These are phyloP conservation scores for Paralinhomoeus sp. DNA, from an alignment of 2,888 invertebrate species.

Conservation along the genomic window DNA sequence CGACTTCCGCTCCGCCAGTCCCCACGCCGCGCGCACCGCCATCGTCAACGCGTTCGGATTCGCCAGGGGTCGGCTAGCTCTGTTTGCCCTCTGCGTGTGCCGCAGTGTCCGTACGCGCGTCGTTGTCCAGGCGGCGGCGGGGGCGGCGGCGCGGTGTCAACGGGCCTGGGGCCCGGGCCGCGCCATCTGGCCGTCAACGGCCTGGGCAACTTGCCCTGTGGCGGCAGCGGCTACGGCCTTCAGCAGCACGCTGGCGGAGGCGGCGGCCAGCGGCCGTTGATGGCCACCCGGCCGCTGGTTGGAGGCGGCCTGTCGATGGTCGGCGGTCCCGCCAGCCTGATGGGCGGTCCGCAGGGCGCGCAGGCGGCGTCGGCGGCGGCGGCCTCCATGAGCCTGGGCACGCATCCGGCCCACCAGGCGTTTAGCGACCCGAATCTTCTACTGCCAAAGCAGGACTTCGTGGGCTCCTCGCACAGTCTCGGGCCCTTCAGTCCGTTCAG, in stretches of 20 bases:
- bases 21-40: slow-evolving; percentile 1
- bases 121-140: too few species aligned
- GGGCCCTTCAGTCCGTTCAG: slow-evolving; percentile 19
- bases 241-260: background rate
- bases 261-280: too few species aligned
- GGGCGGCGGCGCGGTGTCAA: background rate
- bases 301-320: too few species aligned
- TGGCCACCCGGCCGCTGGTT: too few species aligned
- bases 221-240: too few species aligned
- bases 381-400: background rate
- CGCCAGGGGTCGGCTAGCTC: slow-evolving; percentile 36
- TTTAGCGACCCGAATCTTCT: slow-evolving; percentile 3
- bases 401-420: background rate
- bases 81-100: too few species aligned
- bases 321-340: too few species aligned
- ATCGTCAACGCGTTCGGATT: slow-evolving; percentile 68
- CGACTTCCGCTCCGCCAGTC: background rate
- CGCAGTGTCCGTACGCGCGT: too few species aligned
- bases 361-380: too few species aligned
- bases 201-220: too few species aligned
- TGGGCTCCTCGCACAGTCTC: slow-evolving; percentile 46
- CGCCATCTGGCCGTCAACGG: too few species aligned
- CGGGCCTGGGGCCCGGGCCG: background rate
- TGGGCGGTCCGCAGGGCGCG: too few species aligned
- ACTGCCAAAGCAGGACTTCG: background rate